Conservation (phyloP, 2,888 invertebrate species). For the Drosophila barbarae region DNA sequence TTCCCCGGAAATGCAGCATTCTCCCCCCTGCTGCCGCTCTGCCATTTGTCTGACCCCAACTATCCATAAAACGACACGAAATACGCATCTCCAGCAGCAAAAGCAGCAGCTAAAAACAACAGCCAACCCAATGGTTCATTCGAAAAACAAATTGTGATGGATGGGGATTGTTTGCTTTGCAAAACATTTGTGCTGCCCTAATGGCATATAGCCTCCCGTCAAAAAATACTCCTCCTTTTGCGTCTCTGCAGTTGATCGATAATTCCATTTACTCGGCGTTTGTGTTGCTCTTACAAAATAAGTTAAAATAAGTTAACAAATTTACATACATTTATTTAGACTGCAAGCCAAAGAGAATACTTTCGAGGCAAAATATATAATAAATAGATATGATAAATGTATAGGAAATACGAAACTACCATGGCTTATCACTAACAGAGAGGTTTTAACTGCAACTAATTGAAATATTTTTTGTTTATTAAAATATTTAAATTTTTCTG, state of each 20-base stretch:
- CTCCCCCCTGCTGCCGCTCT: background rate
- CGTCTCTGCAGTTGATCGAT: slow-evolving; percentile 12
- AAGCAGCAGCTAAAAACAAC: slow-evolving; percentile 33
- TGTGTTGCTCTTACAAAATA: slow-evolving; percentile 41
- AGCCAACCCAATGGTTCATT: slow-evolving; percentile 44
- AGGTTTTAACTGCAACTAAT: no score
- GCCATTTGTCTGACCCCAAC: background rate
- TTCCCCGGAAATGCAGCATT: slow-evolving; percentile 28
- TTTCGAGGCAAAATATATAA: background rate
- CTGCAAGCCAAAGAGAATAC: background rate
- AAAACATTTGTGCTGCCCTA: slow-evolving; percentile 55
- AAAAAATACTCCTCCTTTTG: background rate
- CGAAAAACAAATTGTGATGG: slow-evolving; percentile 63
- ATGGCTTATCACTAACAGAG: no score
- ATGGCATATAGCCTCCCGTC: slow-evolving; percentile 24
- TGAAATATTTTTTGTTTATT: background rate
- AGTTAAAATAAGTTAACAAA: slow-evolving; percentile 62
- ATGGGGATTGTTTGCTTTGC: slow-evolving; percentile 66
- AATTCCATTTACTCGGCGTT: slow-evolving; percentile 39
- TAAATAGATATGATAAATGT: no score
- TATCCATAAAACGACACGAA: slow-evolving; percentile 39
- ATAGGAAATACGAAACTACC: no score
- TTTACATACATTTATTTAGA: slow-evolving; percentile 46
- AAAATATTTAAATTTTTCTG: slow-evolving; percentile 2
- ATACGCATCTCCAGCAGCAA: slow-evolving; percentile 31